phyloP scores from a whole-genome alignment of 2,888 invertebrate species.

The Papilio demoleus region DNA sequence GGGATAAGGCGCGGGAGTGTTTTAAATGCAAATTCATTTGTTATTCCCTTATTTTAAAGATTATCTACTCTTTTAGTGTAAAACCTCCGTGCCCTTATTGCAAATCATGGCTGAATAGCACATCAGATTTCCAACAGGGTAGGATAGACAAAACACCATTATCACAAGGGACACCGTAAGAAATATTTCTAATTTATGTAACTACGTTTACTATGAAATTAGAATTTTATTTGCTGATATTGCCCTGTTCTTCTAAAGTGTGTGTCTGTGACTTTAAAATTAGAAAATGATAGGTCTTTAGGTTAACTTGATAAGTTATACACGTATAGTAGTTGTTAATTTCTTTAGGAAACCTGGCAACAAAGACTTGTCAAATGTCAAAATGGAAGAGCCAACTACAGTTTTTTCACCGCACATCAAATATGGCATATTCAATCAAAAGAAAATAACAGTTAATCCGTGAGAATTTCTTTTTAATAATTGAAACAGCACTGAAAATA shows the following conservation, averaged over 20 bases:
- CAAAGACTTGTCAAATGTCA: constrained; percentile 13
- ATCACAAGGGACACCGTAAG: constrained; percentile 21
- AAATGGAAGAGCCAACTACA: background rate
- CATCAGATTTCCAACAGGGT: background rate
- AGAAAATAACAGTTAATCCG: constrained; percentile 1
- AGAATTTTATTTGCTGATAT: too few species aligned
- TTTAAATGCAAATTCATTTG: too few species aligned
- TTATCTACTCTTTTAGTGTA: background rate
- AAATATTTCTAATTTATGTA: background rate
- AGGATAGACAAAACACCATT: constrained; percentile 3
- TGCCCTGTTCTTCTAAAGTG: too few species aligned
- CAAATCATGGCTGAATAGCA: constrained; percentile 21
- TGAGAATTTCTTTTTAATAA: background rate
- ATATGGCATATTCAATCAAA: constrained; percentile 52
- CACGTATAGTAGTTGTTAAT: constrained; percentile 5
- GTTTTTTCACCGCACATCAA: constrained; percentile 53
- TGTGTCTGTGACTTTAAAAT: too few species aligned
- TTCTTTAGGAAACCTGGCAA: constrained; percentile 11
- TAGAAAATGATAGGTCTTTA: too few species aligned
- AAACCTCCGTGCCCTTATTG: constrained; percentile 22
- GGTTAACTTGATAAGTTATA: too few species aligned
- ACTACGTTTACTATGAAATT: background rate
- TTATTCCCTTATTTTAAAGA: background rate
- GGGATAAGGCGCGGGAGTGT: too few species aligned
- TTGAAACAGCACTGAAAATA: too few species aligned